A percentile compares a stretch with the other conserved stretches of the same genome.
Evolutionary conservation across 1,140 invertebrate species (phyloP).

Genomic region (Bombus terrestris): DNA sequence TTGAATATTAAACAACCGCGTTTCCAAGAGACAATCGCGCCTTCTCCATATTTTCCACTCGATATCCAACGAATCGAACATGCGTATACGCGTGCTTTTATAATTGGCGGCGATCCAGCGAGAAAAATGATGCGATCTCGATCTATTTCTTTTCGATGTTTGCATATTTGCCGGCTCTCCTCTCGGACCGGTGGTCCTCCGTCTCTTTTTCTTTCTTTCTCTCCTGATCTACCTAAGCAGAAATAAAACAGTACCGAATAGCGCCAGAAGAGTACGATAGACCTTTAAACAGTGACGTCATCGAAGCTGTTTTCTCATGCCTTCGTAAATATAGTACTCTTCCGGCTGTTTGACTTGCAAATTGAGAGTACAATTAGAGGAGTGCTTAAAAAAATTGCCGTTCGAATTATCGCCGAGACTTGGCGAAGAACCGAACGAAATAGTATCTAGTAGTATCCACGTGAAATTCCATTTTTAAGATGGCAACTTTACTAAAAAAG

Average conservation of each 20-base stretch:
- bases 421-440: neutral
- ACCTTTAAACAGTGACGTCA: constrained; percentile 62
- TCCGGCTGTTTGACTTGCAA: constrained; percentile 58
- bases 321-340: constrained; percentile 63
- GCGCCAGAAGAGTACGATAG: constrained; percentile 51
- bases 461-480: neutral
- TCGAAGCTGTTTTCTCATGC: constrained; percentile 60
- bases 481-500: neutral
- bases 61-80: neutral
- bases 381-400: constrained; percentile 28
- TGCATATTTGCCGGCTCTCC: neutral
- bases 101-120: constrained; percentile 4
- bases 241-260: constrained; percentile 66
- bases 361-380: constrained; percentile 37
- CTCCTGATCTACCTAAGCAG: constrained; percentile 34
- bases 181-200: constrained; percentile 6
- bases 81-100: neutral
- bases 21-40: neutral
- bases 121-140: constrained; percentile 10
- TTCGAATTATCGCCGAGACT: constrained; percentile 27
- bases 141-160: constrained; percentile 44
- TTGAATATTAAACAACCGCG: neutral
- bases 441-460: neutral
- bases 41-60: neutral
- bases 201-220: neutral